phyloP scores from a whole-genome alignment of 2,797 vertebrate genomes.

The Liparis tanakae region DNA sequence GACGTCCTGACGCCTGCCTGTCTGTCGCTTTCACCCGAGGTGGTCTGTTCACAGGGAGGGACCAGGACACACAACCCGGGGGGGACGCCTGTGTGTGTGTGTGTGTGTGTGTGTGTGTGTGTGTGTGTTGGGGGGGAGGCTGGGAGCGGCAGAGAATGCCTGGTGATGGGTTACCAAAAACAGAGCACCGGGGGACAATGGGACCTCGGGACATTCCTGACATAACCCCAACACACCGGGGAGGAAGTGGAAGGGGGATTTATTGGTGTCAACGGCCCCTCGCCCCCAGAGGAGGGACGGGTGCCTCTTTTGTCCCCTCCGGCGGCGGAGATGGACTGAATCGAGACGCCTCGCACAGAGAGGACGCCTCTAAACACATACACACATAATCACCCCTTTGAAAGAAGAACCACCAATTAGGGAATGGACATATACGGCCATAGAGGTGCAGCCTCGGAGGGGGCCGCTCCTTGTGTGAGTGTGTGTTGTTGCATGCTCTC shows the following conservation, averaged over 20 bases:
- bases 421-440: constrained; percentile 73
- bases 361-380: constrained; percentile 77
- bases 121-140: constrained; percentile 65
- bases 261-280: constrained; percentile 83
- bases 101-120: constrained; percentile 32
- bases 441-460: constrained; percentile 64
- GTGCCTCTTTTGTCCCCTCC: constrained; percentile 82
- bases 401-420: constrained; percentile 82
- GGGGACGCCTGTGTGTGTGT: constrained; percentile 52
- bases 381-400: constrained; percentile 75
- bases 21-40: constrained; percentile 82
- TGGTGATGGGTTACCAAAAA: constrained; percentile 84
- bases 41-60: constrained; percentile 83
- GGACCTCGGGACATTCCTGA: constrained; percentile 83
- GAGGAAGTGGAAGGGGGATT: constrained; percentile 81
- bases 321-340: constrained; percentile 79
- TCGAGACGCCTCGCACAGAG: constrained; percentile 73
- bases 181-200: constrained; percentile 79
- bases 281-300: constrained; percentile 74
- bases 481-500: constrained; percentile 36
- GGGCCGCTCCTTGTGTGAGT: constrained; percentile 37
- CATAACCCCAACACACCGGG: constrained; percentile 84
- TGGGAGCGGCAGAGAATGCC: constrained; percentile 73
- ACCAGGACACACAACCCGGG: constrained; percentile 72
- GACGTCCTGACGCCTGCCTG: constrained; percentile 82